Base-by-base conservation (phyloP, 1,140 invertebrate species). In the Magallana gigas region DNA sequence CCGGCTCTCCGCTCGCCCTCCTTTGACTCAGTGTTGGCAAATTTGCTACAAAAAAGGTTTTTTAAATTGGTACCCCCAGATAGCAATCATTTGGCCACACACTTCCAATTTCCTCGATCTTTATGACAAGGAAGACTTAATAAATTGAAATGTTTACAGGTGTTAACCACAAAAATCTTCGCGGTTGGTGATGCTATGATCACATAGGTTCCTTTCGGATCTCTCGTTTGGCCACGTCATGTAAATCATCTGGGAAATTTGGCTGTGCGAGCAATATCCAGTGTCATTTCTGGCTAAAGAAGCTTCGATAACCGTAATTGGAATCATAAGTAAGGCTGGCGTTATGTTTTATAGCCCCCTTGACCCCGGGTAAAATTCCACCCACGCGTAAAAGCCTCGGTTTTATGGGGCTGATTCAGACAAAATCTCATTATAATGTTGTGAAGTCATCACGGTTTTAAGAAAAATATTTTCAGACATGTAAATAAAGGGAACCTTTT, bases 151-250 rank as follows among this genome's bases (percentile, higher is more conserved):
- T 18, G 11, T 29, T 8, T 76, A 76, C 68, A 76, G 68, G 68
- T 76, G 68, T 76, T 76, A 76, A 12, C 68, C 68, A 76, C 68
- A 76, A 76, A 76, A 76, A 76, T 76, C 68, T 12, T 76, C 29
- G 68, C 23, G 23, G 68, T 29, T 76, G 68, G 68, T 12, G 68
- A 76, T 76, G 68, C 68, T 76, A 36, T 76, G 68, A 76, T 76
- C 68, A 76, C 68, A 11, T 11, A 68, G 23, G 14, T 36, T 76
- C 68, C 12, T 76, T 29, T n/a, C 16, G 14, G 18, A 0, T 76
- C 9, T 29, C 23, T 76, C 68, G 23, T 23, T 48, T 76, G 68
- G 68, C 23, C 14, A 18, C 23, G 68, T 48, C 68, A 71, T 71
- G 12, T 71, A 71, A 36, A 71, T 29, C 68, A 29, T 29, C 9